phyloP scores from a whole-genome alignment of 2,797 vertebrate genomes.

The Oryzias dopingdopingensis region DNA sequence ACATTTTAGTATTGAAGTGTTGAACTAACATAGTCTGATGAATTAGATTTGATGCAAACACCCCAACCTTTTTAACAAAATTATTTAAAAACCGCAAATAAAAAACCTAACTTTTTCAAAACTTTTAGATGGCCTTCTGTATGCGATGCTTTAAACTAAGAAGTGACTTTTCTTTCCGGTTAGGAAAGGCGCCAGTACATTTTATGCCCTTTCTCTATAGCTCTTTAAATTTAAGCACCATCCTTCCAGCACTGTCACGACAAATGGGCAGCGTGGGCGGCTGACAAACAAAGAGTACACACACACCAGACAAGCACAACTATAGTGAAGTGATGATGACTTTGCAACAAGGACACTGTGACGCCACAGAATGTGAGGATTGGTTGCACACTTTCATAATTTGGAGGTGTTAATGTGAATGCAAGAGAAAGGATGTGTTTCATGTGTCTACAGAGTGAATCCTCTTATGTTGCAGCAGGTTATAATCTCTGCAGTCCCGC shows the following conservation, averaged over 20 bases:
- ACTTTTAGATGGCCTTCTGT: neutral
- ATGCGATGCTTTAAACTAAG: neutral
- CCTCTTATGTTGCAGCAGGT: too few species aligned
- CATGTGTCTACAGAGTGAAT: neutral
- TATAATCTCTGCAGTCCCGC: too few species aligned
- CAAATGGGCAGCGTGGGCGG: slow-evolving; percentile 26
- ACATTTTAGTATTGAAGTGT: neutral
- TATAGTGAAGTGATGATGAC: slow-evolving; percentile 38
- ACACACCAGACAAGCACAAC: slow-evolving; percentile 16
- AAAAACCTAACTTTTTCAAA: too few species aligned
- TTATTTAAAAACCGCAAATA: too few species aligned
- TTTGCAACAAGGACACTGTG: slow-evolving; percentile 28
- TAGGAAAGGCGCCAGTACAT: slow-evolving; percentile 20
- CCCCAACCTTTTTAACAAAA: neutral
- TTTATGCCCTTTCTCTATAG: slow-evolving; percentile 5
- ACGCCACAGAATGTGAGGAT: slow-evolving; percentile 7
- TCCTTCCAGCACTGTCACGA: slow-evolving; percentile 44
- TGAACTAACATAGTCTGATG: neutral
- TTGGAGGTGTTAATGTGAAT: slow-evolving; percentile 27
- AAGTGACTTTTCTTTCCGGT: slow-evolving; percentile 8
- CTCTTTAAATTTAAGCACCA: slow-evolving; percentile 47
- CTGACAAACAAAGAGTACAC: slow-evolving; percentile 21
- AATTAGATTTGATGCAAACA: neutral
- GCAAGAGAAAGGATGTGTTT: neutral
- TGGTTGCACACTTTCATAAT: slow-evolving; percentile 12